Percentiles rank a stretch among this genome's conserved stretches.
Conservation (phyloP, 2,113 vertebrate genomes). For the Thermophis baileyi region DNA sequence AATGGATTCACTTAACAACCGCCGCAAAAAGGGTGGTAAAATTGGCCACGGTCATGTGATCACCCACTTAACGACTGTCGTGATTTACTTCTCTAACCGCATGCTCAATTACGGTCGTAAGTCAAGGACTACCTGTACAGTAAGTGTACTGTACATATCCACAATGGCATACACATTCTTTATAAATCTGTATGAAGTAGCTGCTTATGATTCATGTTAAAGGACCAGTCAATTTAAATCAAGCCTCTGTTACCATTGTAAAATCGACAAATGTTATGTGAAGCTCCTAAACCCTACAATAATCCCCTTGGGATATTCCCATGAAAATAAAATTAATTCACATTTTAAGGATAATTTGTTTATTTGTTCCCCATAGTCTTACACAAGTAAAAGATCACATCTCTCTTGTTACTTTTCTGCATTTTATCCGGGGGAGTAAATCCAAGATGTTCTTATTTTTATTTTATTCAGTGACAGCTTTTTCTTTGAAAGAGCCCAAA, state of each 20-base stretch:
- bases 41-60: too few relatives aligned
- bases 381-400: neutral
- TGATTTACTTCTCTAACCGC: too few relatives aligned
- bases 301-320: neutral
- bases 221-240: neutral
- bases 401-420: neutral
- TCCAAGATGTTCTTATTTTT: neutral
- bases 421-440: neutral
- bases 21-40: too few relatives aligned
- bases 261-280: neutral
- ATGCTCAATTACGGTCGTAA: too few relatives aligned
- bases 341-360: neutral
- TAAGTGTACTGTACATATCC: too few relatives aligned
- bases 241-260: neutral
- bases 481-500: neutral
- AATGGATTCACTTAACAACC: too few relatives aligned
- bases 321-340: neutral
- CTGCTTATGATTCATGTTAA: neutral
- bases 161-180: too few relatives aligned
- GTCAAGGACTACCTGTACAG: too few relatives aligned
- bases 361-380: neutral
- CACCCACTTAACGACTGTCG: too few relatives aligned
- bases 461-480: neutral
- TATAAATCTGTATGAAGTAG: neutral
- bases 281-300: neutral